Evolutionary conservation across 2,113 vertebrate genomes (phyloP).

Genomic region (Geococcyx californianus): DNA sequence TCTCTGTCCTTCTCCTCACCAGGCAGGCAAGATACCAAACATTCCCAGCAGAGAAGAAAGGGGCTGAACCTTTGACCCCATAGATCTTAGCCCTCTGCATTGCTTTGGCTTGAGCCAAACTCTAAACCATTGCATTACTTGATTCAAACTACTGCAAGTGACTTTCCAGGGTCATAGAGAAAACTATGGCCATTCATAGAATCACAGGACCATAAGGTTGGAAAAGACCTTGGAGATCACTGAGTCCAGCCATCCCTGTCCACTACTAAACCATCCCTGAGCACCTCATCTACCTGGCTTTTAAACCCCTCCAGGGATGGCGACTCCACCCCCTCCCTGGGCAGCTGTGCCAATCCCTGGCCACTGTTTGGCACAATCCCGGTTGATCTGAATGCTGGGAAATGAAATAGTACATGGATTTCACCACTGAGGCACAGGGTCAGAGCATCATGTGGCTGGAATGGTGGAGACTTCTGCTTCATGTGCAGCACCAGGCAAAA

Average conservation of each 20-base stretch:
- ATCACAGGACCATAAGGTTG: too few species aligned
- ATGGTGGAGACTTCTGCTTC: not conserved
- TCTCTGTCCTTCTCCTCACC: not conserved
- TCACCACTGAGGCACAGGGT: not conserved
- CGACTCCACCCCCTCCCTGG: too few species aligned
- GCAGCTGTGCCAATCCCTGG: too few species aligned
- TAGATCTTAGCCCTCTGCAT: not conserved
- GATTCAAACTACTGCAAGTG: not conserved
- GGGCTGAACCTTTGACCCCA: not conserved
- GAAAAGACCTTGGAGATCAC: too few species aligned
- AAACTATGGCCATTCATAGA: not conserved
- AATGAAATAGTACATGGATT: not conserved
- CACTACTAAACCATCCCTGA: too few species aligned
- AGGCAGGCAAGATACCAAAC: not conserved
- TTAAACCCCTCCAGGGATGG: too few species aligned
- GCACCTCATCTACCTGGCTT: too few species aligned
- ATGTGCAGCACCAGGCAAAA: not conserved
- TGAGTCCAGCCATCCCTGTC: too few species aligned
- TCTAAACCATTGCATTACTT: rapidly evolving
- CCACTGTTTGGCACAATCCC: not conserved
- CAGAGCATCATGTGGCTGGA: not conserved
- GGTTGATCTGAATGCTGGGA: not conserved
- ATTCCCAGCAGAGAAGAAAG: not conserved
- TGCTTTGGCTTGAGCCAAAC: not conserved
- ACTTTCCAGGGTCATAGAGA: not conserved